These are phyloP conservation scores for Tenthredo livida DNA, from an alignment of 2,888 invertebrate genomes.

Conservation along the genomic window DNA sequence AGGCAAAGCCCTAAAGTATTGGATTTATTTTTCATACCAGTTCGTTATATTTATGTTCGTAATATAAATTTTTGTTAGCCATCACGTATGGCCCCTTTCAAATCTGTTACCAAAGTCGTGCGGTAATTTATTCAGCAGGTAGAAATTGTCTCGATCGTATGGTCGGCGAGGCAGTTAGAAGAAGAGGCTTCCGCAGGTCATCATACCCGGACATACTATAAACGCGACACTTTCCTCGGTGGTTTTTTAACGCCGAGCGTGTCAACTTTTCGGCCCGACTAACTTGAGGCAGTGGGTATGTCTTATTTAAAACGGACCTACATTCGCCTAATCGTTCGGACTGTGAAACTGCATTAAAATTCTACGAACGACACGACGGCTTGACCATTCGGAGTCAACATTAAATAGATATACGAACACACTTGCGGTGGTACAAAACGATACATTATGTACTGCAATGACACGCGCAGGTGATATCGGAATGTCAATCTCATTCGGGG, in stretches of 20 bases:
- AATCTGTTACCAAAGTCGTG: not conserved
- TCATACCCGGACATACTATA: conserved; percentile 62
- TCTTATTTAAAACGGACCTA: conserved; percentile 54
- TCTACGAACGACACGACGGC: conserved; percentile 54
- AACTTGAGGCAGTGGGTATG: too few species aligned
- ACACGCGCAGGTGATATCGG: not conserved
- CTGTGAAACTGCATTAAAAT: conserved; percentile 61
- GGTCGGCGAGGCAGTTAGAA: not conserved
- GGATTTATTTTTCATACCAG: conserved; percentile 6
- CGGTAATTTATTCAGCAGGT: not conserved
- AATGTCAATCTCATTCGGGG: not conserved
- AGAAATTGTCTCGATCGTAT: not conserved
- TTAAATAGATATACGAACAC: not conserved
- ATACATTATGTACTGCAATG: not conserved
- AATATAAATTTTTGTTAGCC: not conserved
- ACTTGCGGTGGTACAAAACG: not conserved
- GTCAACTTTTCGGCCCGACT: conserved; percentile 43
- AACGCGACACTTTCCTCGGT: conserved; percentile 58
- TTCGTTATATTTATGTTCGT: not conserved
- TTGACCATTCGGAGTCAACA: conserved; percentile 4
- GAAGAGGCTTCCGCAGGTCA: conserved; percentile 55
- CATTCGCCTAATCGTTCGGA: conserved; percentile 52
- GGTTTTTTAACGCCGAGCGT: conserved; percentile 34
- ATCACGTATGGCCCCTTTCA: not conserved
- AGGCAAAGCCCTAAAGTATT: not conserved